These are phyloP conservation scores for Dasysyrphus albostriatus DNA, from an alignment of 2,888 invertebrate genomes.

Conservation along the genomic window DNA sequence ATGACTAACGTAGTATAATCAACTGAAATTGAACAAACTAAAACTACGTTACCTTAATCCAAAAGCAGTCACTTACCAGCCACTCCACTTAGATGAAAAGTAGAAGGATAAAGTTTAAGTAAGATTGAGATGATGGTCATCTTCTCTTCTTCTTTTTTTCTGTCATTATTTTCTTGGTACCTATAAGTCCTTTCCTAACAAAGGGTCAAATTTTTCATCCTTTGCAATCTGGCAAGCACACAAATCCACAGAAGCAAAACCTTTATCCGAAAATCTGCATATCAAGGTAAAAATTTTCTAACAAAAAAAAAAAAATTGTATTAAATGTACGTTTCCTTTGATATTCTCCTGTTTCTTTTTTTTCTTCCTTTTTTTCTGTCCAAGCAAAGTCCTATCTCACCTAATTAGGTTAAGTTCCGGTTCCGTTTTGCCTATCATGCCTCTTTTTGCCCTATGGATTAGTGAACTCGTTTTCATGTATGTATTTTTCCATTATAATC, in stretches of 20 bases:
- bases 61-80: neutral
- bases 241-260: conserved; percentile 29
- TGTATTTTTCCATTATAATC: conserved; percentile 36
- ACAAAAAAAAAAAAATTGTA: neutral
- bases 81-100: conserved; percentile 3
- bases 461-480: conserved; percentile 42
- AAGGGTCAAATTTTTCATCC: conserved; percentile 27
- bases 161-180: conserved; percentile 1
- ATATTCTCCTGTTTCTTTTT: neutral
- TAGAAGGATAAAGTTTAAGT: conserved; percentile 22
- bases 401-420: conserved; percentile 39
- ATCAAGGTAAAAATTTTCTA: conserved; percentile 23
- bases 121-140: conserved; percentile 9
- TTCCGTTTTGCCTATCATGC: conserved; percentile 4
- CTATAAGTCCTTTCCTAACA: neutral
- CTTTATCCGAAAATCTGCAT: conserved; percentile 48
- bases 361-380: neutral
- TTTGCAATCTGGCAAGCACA: conserved; percentile 19
- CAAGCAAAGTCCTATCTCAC: conserved; percentile 29
- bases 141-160: neutral
- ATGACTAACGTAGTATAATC: conserved; percentile 7
- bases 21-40: conserved; percentile 1
- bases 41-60: neutral
- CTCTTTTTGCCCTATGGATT: conserved; percentile 32
- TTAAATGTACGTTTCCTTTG: conserved; percentile 29